Percentiles rank a stretch among this genome's conserved stretches.
These are phyloP conservation scores for Neodiprion lecontei DNA, from an alignment of 1,140 invertebrate genomes.

Conservation along the genomic window DNA sequence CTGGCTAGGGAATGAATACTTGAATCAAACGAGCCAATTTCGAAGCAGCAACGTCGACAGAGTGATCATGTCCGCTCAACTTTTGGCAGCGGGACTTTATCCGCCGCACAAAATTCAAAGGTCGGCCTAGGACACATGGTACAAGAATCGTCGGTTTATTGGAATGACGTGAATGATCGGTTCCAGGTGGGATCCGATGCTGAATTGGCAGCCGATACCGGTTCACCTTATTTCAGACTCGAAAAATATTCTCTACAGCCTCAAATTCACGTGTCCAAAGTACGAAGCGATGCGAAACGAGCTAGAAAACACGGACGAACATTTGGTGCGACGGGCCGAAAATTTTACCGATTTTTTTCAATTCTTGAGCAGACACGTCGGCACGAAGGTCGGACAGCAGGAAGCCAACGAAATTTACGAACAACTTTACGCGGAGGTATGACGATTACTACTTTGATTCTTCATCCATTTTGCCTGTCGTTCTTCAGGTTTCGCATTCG, in stretches of 20 bases:
- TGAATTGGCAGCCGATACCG: conserved; percentile 28
- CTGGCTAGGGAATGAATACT: conserved; percentile 21
- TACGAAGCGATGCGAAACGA: neutral
- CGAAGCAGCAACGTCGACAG: conserved; percentile 12
- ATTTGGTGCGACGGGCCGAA: conserved; percentile 13
- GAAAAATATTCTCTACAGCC: conserved; percentile 11
- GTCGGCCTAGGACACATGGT: neutral
- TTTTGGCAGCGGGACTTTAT: conserved; percentile 30
- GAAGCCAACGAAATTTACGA: neutral
- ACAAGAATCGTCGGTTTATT: no score
- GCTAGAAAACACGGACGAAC: conserved; percentile 7
- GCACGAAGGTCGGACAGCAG: conserved; percentile 10
- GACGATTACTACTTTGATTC: neutral
- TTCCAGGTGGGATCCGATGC: conserved; percentile 25
- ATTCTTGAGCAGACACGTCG: conserved; percentile 15
- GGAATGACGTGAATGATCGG: no score
- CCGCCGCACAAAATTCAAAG: conserved; percentile 20
- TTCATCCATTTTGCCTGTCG: neutral
- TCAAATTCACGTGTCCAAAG: conserved; percentile 20
- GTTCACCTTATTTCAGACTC: neutral
- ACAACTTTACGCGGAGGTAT: conserved; percentile 5
- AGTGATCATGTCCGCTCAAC: conserved; percentile 23
- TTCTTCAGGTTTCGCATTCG: neutral
- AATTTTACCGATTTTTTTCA: conserved; percentile 9
- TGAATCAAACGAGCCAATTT: conserved; percentile 18